Percentiles rank a stretch among this genome's conserved stretches.
These are phyloP conservation scores for Oxyura jamaicensis DNA, from an alignment of 2,113 vertebrate genomes.

Conservation along the genomic window DNA sequence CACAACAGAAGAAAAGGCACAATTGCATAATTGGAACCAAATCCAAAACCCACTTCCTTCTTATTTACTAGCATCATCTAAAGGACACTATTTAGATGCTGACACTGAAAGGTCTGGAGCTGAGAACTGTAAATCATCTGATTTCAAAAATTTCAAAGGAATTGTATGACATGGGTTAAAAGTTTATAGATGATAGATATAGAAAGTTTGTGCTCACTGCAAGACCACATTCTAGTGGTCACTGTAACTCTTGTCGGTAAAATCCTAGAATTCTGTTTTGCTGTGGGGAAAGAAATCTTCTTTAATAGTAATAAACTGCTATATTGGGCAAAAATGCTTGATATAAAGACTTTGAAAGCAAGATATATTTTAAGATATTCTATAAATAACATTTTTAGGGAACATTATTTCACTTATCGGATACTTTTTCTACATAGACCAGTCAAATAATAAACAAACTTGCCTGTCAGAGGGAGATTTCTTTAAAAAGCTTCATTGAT, in stretches of 20 bases:
- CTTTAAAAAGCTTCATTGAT: neutral
- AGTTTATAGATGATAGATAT: slow-evolving; percentile 75
- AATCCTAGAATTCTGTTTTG: slow-evolving; percentile 33
- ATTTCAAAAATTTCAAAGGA: slow-evolving; percentile 69
- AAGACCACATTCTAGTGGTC: slow-evolving; percentile 67
- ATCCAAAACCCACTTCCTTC: slow-evolving; percentile 83
- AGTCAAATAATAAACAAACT: neutral
- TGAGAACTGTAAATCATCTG: slow-evolving; percentile 75
- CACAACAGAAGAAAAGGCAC: slow-evolving; percentile 83
- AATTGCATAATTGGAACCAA: slow-evolving; percentile 82
- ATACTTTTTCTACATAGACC: neutral
- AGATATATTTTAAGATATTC: neutral
- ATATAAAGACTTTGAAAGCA: neutral
- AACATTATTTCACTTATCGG: slow-evolving; percentile 5
- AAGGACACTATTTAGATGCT: slow-evolving; percentile 77
- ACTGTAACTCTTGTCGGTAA: neutral
- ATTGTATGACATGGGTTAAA: slow-evolving; percentile 72
- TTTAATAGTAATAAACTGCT: slow-evolving; percentile 27
- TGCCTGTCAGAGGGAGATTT: neutral
- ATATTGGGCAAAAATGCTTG: slow-evolving; percentile 4
- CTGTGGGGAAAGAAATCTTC: slow-evolving; percentile 20
- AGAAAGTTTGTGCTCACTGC: slow-evolving; percentile 56
- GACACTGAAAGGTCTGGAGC: slow-evolving; percentile 68
- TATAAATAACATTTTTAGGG: slow-evolving; percentile 34
- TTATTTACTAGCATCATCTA: slow-evolving; percentile 82